A percentile compares a stretch with the other conserved stretches of the same genome.
Evolutionary conservation across 2,113 vertebrate species (phyloP).

Genomic region (Natator depressus): DNA sequence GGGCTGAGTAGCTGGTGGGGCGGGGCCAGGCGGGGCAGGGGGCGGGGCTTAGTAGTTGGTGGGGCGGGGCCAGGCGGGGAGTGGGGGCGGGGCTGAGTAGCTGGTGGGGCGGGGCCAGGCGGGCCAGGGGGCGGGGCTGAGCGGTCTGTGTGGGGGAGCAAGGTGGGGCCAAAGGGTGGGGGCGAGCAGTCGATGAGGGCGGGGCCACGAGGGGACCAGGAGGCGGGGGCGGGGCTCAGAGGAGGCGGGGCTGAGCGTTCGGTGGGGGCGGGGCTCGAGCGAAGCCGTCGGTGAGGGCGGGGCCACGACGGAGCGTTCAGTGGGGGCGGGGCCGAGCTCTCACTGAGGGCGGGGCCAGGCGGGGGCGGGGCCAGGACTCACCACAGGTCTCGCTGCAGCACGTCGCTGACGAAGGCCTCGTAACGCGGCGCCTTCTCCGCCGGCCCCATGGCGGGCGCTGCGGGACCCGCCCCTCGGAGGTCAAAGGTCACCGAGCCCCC

Average conservation of each 20-base stretch:
- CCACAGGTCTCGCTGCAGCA: conserved; percentile 86
- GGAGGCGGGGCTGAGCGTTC: no score
- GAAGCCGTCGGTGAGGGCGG: background rate
- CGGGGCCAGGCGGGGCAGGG: background rate
- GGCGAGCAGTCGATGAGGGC: background rate
- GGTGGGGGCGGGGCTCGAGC: no score
- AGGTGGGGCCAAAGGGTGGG: no score
- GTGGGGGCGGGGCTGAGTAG: no score
- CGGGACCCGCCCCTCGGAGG: background rate
- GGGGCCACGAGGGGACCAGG: background rate
- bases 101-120: no score
- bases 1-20: background rate
- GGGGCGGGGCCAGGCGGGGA: no score
- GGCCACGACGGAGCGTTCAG: background rate
- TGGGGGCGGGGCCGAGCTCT: background rate
- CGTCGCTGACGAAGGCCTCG: conserved; percentile 87
- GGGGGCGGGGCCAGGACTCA: conserved; percentile 72
- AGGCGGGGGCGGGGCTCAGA: no score
- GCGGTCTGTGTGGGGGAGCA: no score
- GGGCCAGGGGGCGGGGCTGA: background rate
- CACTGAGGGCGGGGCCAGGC: no score
- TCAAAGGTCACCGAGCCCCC: background rate
- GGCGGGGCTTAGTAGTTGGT: no score
- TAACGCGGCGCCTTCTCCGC: conserved; percentile 84
- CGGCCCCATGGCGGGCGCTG: background rate